Base-by-base conservation (phyloP, 2,888 invertebrate genomes). In the Drosophila multiciliata region DNA sequence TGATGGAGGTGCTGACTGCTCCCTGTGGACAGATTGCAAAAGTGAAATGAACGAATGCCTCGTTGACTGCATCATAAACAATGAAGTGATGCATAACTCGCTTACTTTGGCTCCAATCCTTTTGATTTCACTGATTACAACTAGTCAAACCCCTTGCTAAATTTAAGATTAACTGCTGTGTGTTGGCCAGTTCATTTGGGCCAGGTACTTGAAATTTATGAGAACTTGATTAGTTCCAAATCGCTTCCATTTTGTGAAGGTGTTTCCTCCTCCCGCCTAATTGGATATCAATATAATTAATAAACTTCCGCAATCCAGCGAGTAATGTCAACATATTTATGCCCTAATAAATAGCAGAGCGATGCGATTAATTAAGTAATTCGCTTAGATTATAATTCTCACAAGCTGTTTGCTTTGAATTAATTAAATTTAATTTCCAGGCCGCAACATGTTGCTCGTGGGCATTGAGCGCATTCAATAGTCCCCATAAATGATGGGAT, bases 1-100 rank as follows among this genome's bases (percentile, higher is more conserved):
- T 67, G 50, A 63, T 54, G 36, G 57, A 71, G 82, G 52, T 82
- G 74, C 80, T 72, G 85, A 73, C 71, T 73, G 60, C 68, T 73
- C 63, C 66, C 45, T 61, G 59, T 36, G 63, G 74, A 66, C 79
- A 75, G 78, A 74, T 78, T 84, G 75, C 75, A 73, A 84, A 82
- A 84, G 78, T 78, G 82, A 78, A 78, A 82, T 78, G 85, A 82
- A 73, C 78, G 81, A 84, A 82, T 78, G 75, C 59, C 62, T 72
- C 69, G 66, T 78, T 78, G 57, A 78, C 73, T 73, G 78, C 82
- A 81, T 78, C 77, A 81, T 78, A 68, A 81, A 77, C 78, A 77
- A 63, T 50, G 68, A 78, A 68, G 65, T 73, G 65, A 78, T 66
- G 55, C 73, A 78, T 66, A 76, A 54, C 60, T 76, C 36, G 45